phyloP scores from a whole-genome alignment of 2,888 invertebrate genomes.

The Melitaea athalia region DNA sequence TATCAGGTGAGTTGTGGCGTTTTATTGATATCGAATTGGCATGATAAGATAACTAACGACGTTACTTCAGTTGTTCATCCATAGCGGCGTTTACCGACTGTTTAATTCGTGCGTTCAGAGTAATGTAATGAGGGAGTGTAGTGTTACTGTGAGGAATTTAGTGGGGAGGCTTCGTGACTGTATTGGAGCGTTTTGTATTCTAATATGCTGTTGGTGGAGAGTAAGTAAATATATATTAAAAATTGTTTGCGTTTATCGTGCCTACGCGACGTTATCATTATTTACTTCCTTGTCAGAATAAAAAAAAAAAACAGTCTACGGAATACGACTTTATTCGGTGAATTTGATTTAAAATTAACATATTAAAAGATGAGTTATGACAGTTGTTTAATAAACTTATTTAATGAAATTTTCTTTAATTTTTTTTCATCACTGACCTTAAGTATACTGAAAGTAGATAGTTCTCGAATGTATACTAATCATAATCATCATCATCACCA shows the following conservation, averaged over 20 bases:
- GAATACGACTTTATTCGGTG: not conserved
- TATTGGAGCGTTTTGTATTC: conserved; percentile 46
- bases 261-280: not conserved
- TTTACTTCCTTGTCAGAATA: conserved; percentile 1
- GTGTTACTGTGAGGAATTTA: conserved; percentile 51
- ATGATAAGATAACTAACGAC: conserved; percentile 64
- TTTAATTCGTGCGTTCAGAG: conserved; percentile 47
- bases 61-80: conserved; percentile 50
- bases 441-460: no score
- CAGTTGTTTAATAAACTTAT: no score
- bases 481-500: no score
- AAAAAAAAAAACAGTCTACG: not conserved
- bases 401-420: no score
- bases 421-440: no score
- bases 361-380: no score
- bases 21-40: conserved; percentile 68
- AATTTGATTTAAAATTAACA: not conserved
- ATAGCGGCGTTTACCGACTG: conserved; percentile 55
- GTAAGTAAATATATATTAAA: conserved; percentile 51
- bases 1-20: conserved; percentile 36
- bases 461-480: no score
- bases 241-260: not conserved
- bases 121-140: conserved; percentile 56
- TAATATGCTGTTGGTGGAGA: conserved; percentile 55
- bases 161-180: conserved; percentile 51